phyloP scores from a whole-genome alignment of 2,113 vertebrate genomes.

The Pseudolaguvia tuberculata region DNA sequence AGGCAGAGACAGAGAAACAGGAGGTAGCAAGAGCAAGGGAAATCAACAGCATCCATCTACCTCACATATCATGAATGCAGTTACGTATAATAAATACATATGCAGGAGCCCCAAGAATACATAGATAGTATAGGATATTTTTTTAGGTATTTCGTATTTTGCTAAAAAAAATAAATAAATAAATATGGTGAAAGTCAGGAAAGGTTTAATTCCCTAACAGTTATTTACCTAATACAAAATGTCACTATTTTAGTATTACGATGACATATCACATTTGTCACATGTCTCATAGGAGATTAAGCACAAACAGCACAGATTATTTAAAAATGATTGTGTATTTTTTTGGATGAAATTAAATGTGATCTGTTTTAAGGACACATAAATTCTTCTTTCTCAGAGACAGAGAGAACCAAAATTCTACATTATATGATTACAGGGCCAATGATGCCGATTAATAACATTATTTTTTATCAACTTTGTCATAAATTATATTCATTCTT shows the following conservation, averaged over 20 bases:
- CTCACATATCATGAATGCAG: slow-evolving; percentile 27
- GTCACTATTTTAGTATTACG: slow-evolving; percentile 49
- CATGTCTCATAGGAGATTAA: slow-evolving; percentile 39
- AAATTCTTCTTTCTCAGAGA: neutral
- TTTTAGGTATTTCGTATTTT: slow-evolving; percentile 54
- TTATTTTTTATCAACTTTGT: neutral
- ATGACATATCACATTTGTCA: slow-evolving; percentile 41
- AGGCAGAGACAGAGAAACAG: slow-evolving; percentile 7
- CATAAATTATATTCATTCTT: no score
- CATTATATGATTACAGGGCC: neutral
- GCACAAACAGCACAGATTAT: neutral
- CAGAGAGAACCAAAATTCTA: neutral
- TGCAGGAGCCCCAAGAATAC: neutral
- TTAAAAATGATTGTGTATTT: neutral
- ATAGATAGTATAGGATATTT: slow-evolving; percentile 31
- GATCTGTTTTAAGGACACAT: neutral
- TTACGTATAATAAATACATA: slow-evolving; percentile 3
- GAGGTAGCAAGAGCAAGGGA: neutral
- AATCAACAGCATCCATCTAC: slow-evolving; percentile 13
- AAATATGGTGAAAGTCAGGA: slow-evolving; percentile 53
- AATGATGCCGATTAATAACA: neutral
- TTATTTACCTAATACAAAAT: slow-evolving; percentile 57
- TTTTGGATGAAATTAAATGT: no score
- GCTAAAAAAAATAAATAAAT: slow-evolving; percentile 73
- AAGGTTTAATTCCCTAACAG: slow-evolving; percentile 61